phyloP scores from a whole-genome alignment of 30 jellyfish, hydroid and myxozoan species.

The Cassiopea andromeda region DNA sequence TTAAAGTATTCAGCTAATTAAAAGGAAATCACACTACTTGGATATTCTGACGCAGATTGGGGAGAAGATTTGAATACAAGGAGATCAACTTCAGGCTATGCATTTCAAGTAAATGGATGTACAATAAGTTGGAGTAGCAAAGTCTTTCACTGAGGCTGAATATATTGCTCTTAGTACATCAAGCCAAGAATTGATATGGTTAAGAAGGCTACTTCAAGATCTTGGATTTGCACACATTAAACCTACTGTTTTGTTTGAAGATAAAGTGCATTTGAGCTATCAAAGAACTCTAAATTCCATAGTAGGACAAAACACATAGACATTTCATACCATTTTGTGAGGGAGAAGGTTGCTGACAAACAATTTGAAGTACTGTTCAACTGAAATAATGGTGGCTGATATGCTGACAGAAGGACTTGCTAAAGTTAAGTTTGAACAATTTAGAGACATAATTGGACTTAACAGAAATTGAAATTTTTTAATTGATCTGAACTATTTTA shows the following conservation, averaged over 20 bases:
- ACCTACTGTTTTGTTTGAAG: background rate
- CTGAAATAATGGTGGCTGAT: background rate
- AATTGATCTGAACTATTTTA: background rate
- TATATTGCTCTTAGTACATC: constrained; percentile 9
- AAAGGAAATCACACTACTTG: background rate
- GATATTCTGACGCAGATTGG: constrained; percentile 56
- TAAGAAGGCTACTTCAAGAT: background rate
- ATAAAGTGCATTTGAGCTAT: background rate
- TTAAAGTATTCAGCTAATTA: constrained; percentile 12
- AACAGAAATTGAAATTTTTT: background rate
- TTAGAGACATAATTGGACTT: background rate
- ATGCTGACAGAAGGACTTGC: background rate
- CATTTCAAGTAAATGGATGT: constrained; percentile 14
- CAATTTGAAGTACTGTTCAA: background rate
- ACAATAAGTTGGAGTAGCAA: constrained; percentile 43
- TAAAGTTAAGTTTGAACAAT: background rate
- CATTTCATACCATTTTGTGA: background rate
- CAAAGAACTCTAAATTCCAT: background rate
- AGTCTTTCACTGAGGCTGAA: constrained; percentile 42
- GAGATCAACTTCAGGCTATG: constrained; percentile 54
- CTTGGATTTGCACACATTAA: background rate
- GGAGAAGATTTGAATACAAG: constrained; percentile 26
- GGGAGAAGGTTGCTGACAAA: background rate
- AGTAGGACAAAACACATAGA: background rate
- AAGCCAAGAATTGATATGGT: constrained; percentile 33